Evolutionary conservation across 2,888 invertebrate species (phyloP), one percentile per base, ranked within the genome.

Genomic region (Teleiodes luculella): DNA sequence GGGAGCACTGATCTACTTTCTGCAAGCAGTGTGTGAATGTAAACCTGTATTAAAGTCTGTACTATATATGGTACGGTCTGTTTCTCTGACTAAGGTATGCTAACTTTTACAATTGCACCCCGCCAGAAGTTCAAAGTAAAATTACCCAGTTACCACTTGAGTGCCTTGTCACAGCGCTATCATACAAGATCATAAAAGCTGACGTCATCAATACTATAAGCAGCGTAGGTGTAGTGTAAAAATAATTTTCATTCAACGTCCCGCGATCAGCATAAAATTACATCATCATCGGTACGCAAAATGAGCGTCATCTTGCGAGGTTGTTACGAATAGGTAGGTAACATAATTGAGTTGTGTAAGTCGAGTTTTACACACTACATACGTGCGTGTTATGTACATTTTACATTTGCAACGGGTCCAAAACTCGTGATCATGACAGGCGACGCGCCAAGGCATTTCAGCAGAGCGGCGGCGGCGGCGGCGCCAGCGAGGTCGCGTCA

Each of bases 401-500:
- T 7, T 48, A 50, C 48, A 48, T 48, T 35, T 36, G 31, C 45
- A 35, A 48, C 28, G 43, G 39, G 36, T 37, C 24, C 13, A 43
- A 45, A 43, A 28, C 62, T 57, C 59, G 61, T 62, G 64, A 62
- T 52, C 52, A 57, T 56, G 57, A 46, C 56, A 51, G 64, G 62
- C 66, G 68, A 57, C 61, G 58, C 50, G 63, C 63, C 65, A 65
- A 61, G 55, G 51, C 53, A 46, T 33, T 52, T 53, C 8, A 14
- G 54, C 54, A 30, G 46, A 55, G 41, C 20, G 41, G 31, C 53
- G 57, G 13, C 55, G 57, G 39, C 39, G 63, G 62, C 55, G 53
- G 54, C 70, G 69, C 65, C 76, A 72, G 68, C 80, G 83, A 82
- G 80, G 82, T 75, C 83, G 76, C 87, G 86, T 86, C 87, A 87